Evolutionary conservation across 2,113 vertebrate species (phyloP).

Genomic region (Cervus canadensis): DNA sequence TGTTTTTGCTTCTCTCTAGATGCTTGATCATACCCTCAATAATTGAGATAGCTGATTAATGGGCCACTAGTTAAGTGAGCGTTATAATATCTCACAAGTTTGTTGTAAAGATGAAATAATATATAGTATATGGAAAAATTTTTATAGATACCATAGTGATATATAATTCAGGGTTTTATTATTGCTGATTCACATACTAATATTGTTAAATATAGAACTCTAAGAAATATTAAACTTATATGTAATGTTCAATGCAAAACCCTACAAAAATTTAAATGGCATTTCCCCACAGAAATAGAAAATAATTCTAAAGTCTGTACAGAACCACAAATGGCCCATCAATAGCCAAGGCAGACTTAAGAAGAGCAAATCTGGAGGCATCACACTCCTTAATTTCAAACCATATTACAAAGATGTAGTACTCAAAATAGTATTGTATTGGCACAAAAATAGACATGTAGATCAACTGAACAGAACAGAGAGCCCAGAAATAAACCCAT

Average conservation of each 20-base stretch:
- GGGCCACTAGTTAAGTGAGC: neutral
- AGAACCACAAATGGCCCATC: neutral
- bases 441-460: neutral
- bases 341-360: neutral
- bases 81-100: neutral
- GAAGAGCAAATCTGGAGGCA: neutral
- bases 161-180: neutral
- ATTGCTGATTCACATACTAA: neutral
- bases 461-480: neutral
- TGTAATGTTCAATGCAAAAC: neutral
- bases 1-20: neutral
- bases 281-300: neutral
- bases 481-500: neutral
- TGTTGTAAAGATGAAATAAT: neutral
- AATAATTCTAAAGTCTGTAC: neutral
- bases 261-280: neutral
- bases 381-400: neutral
- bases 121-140: neutral
- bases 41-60: neutral
- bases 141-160: neutral
- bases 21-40: neutral
- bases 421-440: neutral
- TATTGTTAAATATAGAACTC: neutral
- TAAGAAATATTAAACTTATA: neutral
- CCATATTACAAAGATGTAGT: neutral